These are phyloP conservation scores for Centruroides sculpturatus DNA, from an alignment of 1,140 invertebrate genomes.

Conservation along the genomic window DNA sequence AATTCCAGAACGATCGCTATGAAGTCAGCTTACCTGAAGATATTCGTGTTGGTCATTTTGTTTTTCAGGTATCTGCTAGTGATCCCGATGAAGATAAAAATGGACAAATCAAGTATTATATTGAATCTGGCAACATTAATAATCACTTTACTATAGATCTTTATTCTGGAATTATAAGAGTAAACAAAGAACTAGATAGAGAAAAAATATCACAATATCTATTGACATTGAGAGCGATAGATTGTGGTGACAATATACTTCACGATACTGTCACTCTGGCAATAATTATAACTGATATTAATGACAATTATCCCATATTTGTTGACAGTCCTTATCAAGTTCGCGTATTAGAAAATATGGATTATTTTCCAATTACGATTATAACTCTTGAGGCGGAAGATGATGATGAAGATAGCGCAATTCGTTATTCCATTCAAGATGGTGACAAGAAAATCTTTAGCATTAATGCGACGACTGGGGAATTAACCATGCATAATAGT, in stretches of 20 bases:
- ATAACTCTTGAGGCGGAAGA: conserved; percentile 57
- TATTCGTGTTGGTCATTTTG: conserved; percentile 41
- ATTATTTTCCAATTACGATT: conserved; percentile 29
- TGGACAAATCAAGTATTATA: conserved; percentile 54
- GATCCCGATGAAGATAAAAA: conserved; percentile 54
- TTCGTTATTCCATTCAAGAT: conserved; percentile 51
- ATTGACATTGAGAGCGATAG: conserved; percentile 64
- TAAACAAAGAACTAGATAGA: conserved; percentile 58
- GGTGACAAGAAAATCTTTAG: conserved; percentile 47
- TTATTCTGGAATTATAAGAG: conserved; percentile 56
- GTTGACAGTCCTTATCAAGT: conserved; percentile 39
- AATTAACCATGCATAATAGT: conserved; percentile 60
- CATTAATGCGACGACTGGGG: conserved; percentile 38
- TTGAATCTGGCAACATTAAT: conserved; percentile 45
- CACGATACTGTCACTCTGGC: conserved; percentile 61
- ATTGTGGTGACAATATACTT: conserved; percentile 56
- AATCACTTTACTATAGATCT: conserved; percentile 64
- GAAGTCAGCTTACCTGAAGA: conserved; percentile 31
- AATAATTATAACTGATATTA: conserved; percentile 66
- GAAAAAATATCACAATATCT: conserved; percentile 51
- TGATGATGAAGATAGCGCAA: conserved; percentile 67
- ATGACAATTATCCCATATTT: conserved; percentile 79
- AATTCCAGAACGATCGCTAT: conserved; percentile 42
- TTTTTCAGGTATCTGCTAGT: conserved; percentile 58
- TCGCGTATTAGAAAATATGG: not conserved